These are phyloP conservation scores for Taurulus bubalis DNA, from an alignment of 2,113 vertebrate genomes.

Conservation along the genomic window DNA sequence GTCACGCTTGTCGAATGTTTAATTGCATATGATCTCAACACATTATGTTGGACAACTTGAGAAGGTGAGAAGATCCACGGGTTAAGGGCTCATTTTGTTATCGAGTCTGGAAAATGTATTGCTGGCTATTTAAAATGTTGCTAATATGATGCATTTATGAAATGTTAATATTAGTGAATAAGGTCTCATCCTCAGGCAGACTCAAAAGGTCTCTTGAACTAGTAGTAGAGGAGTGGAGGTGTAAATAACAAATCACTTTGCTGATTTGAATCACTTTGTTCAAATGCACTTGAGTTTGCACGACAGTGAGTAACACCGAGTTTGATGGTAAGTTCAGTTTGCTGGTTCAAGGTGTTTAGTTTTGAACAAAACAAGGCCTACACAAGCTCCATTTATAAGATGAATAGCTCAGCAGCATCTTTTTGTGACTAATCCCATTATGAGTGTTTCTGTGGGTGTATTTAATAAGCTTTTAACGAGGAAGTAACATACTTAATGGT, in stretches of 20 bases:
- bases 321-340: background rate
- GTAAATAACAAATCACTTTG: background rate
- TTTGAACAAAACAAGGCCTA: background rate
- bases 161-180: background rate
- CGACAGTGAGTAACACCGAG: background rate
- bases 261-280: background rate
- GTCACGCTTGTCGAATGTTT: background rate
- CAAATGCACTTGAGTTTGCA: too few species aligned
- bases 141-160: background rate
- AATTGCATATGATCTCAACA: background rate
- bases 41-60: background rate
- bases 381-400: background rate
- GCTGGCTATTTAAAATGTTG: background rate
- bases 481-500: background rate
- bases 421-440: constrained; percentile 11
- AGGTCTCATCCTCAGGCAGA: background rate
- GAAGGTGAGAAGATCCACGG: background rate
- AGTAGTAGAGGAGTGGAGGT: background rate
- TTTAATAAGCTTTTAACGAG: constrained; percentile 9
- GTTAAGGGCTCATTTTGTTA: background rate
- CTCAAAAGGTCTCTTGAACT: background rate
- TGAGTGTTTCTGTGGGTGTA: constrained; percentile 9
- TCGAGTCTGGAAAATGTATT: too few species aligned
- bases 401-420: constrained; percentile 2
- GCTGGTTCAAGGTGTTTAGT: background rate